phyloP scores from a whole-genome alignment of 1,140 invertebrate genomes.

The Harlomillsia oculata region DNA sequence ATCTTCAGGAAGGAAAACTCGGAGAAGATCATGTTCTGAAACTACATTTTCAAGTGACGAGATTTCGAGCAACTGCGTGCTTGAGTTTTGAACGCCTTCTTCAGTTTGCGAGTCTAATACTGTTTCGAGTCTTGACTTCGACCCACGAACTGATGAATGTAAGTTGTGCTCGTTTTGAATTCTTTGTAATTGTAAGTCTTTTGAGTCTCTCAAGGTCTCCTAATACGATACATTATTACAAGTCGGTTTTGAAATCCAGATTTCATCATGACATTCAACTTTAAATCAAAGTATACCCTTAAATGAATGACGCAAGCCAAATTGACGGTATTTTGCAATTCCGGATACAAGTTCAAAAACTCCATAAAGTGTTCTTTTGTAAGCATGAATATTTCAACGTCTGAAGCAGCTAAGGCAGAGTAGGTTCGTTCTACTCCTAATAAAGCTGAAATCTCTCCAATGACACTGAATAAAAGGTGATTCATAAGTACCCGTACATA shows the following conservation, averaged over 20 bases:
- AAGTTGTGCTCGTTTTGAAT: neutral
- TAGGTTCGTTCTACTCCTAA: constrained; percentile 24
- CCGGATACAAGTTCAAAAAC: constrained; percentile 29
- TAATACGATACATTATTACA: neutral
- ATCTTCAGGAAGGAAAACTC: neutral
- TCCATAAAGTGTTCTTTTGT: constrained; percentile 18
- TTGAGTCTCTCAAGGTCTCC: too few relatives aligned
- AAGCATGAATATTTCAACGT: constrained; percentile 20
- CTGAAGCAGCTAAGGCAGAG: constrained; percentile 20
- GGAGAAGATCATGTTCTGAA: neutral
- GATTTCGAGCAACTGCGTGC: neutral
- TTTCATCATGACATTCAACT: neutral
- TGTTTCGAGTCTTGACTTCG: neutral
- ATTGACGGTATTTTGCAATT: constrained; percentile 15
- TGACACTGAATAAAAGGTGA: constrained; percentile 8
- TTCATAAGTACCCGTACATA: neutral
- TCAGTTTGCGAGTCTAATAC: neutral
- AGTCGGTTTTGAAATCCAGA: neutral
- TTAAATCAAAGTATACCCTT: neutral
- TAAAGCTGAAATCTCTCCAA: constrained; percentile 29
- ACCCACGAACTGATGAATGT: neutral
- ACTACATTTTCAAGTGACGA: neutral
- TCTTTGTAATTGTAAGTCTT: too few relatives aligned
- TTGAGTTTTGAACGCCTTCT: neutral
- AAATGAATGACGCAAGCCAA: constrained; percentile 14